A percentile compares a stretch with the other conserved stretches of the same genome.
These are phyloP conservation scores for Lepisosteus osseus DNA, from an alignment of 2,113 vertebrate genomes.

Conservation along the genomic window DNA sequence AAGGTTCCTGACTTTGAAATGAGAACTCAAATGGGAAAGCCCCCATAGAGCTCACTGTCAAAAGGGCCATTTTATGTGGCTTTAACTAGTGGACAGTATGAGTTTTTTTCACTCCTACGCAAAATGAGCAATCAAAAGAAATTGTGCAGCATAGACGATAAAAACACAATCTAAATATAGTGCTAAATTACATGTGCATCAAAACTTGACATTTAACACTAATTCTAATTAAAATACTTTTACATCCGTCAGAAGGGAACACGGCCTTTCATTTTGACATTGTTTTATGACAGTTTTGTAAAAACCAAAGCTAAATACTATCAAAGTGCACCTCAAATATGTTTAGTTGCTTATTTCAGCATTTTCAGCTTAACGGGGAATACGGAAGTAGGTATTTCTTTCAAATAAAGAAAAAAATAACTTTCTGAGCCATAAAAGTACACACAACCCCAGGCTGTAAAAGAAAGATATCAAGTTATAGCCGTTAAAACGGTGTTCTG, in stretches of 20 bases:
- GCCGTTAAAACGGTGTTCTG: no score
- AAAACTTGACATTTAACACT: conserved; percentile 10
- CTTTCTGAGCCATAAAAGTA: no score
- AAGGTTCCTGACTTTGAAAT: neutral
- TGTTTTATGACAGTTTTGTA: neutral
- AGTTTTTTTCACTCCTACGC: conserved; percentile 42
- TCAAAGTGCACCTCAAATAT: no score
- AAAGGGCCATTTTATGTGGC: conserved; percentile 34
- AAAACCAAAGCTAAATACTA: neutral
- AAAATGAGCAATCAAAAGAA: conserved; percentile 20
- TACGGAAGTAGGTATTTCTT: no score
- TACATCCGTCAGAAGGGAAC: conserved; percentile 1
- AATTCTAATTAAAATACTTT: conserved; percentile 5
- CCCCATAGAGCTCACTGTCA: conserved; percentile 18
- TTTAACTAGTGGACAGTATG: conserved; percentile 30
- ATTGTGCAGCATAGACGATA: neutral
- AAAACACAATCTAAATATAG: conserved; percentile 17
- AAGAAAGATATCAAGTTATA: no score
- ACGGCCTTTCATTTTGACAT: neutral
- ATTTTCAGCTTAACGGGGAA: no score
- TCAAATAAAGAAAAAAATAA: no score
- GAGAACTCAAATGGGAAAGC: conserved; percentile 21
- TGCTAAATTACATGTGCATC: neutral
- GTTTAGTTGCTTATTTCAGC: no score
- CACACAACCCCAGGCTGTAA: no score